A percentile compares a stretch with the other conserved stretches of the same genome.
phyloP scores from a whole-genome alignment of 2,797 vertebrate genomes.

The Darevskia mixta region DNA sequence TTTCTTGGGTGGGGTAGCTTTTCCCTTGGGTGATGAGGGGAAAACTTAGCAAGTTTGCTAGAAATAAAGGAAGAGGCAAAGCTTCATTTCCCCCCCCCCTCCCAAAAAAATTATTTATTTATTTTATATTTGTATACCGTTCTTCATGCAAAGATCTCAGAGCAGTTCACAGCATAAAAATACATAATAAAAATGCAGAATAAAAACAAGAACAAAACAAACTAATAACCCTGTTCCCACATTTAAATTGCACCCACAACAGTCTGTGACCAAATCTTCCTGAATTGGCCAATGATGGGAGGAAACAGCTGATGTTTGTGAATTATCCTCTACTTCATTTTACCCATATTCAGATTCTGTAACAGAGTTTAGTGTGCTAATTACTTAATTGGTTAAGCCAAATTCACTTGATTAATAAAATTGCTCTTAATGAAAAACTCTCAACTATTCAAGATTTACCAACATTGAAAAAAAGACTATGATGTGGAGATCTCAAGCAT shows the following conservation, averaged over 20 bases:
- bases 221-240: background rate
- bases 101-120: too few relatives aligned
- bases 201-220: too few relatives aligned
- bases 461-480: background rate
- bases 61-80: background rate
- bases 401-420: slow-evolving; percentile 6
- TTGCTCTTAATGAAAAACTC: slow-evolving; percentile 1
- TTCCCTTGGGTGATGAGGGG: background rate
- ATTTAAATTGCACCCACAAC: background rate
- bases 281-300: background rate
- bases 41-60: background rate
- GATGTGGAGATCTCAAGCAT: slow-evolving; percentile 3
- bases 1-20: background rate
- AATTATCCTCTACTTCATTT: background rate
- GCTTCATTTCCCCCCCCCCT: too few relatives aligned
- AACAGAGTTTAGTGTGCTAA: background rate
- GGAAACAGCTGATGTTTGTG: background rate
- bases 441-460: background rate
- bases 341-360: background rate
- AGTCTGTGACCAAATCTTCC: background rate
- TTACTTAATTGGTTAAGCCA: background rate
- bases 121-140: too few relatives aligned
- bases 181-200: too few relatives aligned
- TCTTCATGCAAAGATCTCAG: too few relatives aligned
- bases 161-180: too few relatives aligned